Evolutionary conservation across 2,113 vertebrate species (phyloP).

Genomic region (Platanista minor): DNA sequence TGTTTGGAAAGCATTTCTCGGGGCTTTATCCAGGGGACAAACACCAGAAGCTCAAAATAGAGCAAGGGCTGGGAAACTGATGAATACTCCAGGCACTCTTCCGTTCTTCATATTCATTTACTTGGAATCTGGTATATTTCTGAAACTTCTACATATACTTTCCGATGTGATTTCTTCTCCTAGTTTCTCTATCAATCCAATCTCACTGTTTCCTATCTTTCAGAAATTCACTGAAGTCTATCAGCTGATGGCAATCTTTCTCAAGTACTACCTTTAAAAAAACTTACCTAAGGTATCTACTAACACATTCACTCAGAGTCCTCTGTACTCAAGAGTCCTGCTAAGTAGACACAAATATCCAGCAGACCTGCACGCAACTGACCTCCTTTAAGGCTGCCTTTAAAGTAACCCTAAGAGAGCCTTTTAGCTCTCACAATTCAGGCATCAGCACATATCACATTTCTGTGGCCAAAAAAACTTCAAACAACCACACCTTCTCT

Average conservation of each 20-base stretch:
- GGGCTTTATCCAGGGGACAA: background rate
- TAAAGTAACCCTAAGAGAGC: background rate
- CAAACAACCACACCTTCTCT: background rate
- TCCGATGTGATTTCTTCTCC: background rate
- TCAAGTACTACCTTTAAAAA: constrained; percentile 31
- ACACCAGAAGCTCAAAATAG: background rate
- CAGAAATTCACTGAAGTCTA: background rate
- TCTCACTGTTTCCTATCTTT: constrained; percentile 12
- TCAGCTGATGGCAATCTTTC: background rate
- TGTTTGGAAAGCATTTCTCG: background rate
- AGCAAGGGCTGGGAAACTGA: background rate
- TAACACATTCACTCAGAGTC: background rate
- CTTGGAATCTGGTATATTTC: background rate
- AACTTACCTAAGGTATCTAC: background rate
- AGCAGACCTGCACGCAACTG: background rate
- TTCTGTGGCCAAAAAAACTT: background rate
- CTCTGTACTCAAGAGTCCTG: background rate
- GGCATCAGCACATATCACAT: constrained; percentile 34
- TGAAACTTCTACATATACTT: constrained; percentile 1
- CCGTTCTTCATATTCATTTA: background rate
- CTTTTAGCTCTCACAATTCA: background rate
- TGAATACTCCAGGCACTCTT: background rate
- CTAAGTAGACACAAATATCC: constrained; percentile 4
- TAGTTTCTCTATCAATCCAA: background rate
- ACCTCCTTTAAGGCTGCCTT: background rate